Base-by-base conservation (phyloP, 2,113 vertebrate species). In the Cairina moschata region DNA sequence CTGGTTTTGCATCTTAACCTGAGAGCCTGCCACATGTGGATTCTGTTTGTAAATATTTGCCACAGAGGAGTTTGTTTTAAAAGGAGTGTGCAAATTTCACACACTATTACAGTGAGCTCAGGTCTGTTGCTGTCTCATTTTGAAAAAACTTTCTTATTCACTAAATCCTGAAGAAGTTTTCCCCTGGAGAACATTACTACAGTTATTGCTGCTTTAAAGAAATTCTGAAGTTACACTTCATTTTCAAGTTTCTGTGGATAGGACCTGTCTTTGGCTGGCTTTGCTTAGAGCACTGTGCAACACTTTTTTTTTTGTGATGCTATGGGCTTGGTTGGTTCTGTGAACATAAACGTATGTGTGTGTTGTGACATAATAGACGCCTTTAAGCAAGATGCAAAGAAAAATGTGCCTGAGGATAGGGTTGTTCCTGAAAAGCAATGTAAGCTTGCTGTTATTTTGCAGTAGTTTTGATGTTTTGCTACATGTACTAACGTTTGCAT, bases 301-400 rank as follows among this genome's bases (percentile, higher is more conserved):
- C 13, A 63, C 46, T 17, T 40, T 40, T 40, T 40, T 20, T 32
- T 31, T 22, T 28, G 22, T 65, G 52, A 42, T 84, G 29, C 15
- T 60, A 14, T 0, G 1, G n/a, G 20, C n/a, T 60, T 18, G 34
- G 56, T 44, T 48, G 80, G 60, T 21, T 88, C 18, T 38, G 32
- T 62, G 36, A 67, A 6, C 1, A 0, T 44, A 1, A 22, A 1
- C 5, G 1, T 44, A 20, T 14, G 7, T 9, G 9, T 9, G 36
- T 6, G 4, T 38, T 29, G 3, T 34, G 42, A 11, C 20, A 11
- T 22, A 26, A 54, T 3, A 38, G n/a, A n/a, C 60, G 60, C 8
- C 54, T 88, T 6, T 69, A 69, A 79, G 40, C 59, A 62, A 40
- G 50, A 80, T 15, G 42, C n/a, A 68, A 86, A 17, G 6, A 42